A percentile compares a stretch with the other conserved stretches of the same genome.
Evolutionary conservation across 1,140 invertebrate species (phyloP).

Genomic region (Magallana angulata): DNA sequence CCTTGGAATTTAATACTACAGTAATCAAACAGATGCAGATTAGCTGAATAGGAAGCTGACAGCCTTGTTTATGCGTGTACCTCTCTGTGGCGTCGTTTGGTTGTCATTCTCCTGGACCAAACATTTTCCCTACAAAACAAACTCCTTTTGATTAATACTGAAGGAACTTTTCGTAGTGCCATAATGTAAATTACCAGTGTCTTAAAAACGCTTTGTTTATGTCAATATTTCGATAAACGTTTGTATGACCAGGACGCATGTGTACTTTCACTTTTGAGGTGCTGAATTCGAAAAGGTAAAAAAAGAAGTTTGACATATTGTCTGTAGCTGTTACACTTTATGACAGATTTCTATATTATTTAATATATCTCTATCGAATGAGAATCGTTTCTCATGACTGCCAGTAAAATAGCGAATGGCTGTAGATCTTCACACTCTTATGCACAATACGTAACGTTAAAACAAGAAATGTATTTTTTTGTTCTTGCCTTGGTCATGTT

Average conservation of each 20-base stretch:
- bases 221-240: neutral
- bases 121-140: neutral
- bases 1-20: no score
- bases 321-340: no score
- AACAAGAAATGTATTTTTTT: no score
- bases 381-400: neutral
- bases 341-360: neutral
- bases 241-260: neutral
- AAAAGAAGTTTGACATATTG: neutral
- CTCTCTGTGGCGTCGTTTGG: slow-evolving; percentile 1
- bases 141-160: neutral
- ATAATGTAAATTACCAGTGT: neutral
- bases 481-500: no score
- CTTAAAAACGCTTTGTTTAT: neutral
- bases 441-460: no score
- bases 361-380: neutral
- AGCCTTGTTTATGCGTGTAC: neutral
- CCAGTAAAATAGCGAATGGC: neutral
- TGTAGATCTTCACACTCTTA: neutral
- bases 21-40: no score
- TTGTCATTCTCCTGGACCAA: neutral
- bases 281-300: neutral
- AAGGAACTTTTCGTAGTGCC: neutral
- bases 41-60: no score
- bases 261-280: neutral